Evolutionary conservation across 2,113 vertebrate species (phyloP), one percentile per base, ranked within the genome.

Genomic region (Grammomys surdaster): DNA sequence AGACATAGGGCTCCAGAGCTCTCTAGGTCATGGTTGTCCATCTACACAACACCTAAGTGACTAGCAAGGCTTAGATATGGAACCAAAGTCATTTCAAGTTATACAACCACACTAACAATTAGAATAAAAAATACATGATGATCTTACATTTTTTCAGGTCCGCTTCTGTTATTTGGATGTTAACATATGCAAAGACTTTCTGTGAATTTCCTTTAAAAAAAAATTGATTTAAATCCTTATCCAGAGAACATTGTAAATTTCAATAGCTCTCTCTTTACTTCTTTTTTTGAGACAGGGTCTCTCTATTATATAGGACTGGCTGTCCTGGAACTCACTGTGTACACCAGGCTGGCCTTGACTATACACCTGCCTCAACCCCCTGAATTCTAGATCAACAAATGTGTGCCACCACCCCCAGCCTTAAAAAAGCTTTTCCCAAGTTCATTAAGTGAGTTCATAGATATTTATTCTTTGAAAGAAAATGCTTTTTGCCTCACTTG

Each of bases 151-250:
- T 99, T 96, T 94, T 99, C 85, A 99, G 98, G 85, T 99, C 99
- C 1, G 90, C 78, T 70, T 99, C 99, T 70, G 99, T 98, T 96
- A 99, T 98, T 84, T 73, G 97, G 96, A 99, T 98, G 97, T 98
- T 99, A 89, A 99, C 85, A 96, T 99, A 99, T 12, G 99, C 98
- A 94, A 99, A 99, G 9, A 99, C 99, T 98, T 99, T 99, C 91
- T 98, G 87, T 56, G 99, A 99, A 78, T 99, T 98, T 82, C 99
- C 99, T 99, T 3, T 33, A 76, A 70, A 46, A 28, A 46, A 28
- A 46, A 46, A 43, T 5, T 48, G 40, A 33, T 48, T 87, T 97
- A 77, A 95, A 90, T 17, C 90, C 2, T 69, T 76, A 94, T 7
- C 10, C 22, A 95, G 4, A 87, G 4, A 86, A 81, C n/a, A 93